Evolutionary conservation across 2,888 invertebrate species (phyloP), one percentile per base, ranked within the genome.

Genomic region (Acrobasis consociella): DNA sequence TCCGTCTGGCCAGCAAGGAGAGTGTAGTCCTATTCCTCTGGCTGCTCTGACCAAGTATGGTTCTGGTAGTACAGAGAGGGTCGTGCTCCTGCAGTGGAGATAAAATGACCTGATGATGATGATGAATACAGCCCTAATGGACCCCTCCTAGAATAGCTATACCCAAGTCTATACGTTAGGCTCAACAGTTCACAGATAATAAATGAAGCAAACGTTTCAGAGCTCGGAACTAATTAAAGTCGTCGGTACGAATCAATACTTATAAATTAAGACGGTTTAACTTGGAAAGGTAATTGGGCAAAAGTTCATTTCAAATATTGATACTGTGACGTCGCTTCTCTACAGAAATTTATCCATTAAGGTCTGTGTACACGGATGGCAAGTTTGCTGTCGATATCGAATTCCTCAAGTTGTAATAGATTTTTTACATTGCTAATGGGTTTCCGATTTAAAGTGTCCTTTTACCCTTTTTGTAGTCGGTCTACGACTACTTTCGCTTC

Each of bases 221-320:
- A 85, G 79, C 81, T 83, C 72, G 78, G 82, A 91, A 89, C 89
- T 89, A 91, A 91, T 91, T 91, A 88, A 90, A 90, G 82, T 88
- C 80, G 79, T 74, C 80, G 77, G 76, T 78, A 78, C 80, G 80
- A 88, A 89, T 88, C 89, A 86, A 91, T 91, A 87, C 87, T 87
- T 86, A 83, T 84, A 85, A 88, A 89, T 89, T 86, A 87, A 87
- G 87, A 87, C 80, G 82, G 80, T 86, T 83, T 81, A 85, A 85
- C 84, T 89, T 80, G 82, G 85, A 77, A 80, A 88, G 87, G 87
- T 87, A 89, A 89, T 89, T 87, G 85, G 82, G 81, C 83, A 79
- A 84, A 87, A 87, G 86, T 86, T 87, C 78, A 81, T 81, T 78
- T 81, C 78, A 83, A 88, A 89, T 89, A 86, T 88, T 87, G 85